These are phyloP conservation scores for Tipula unca DNA, from an alignment of 2,888 invertebrate genomes.

Conservation along the genomic window DNA sequence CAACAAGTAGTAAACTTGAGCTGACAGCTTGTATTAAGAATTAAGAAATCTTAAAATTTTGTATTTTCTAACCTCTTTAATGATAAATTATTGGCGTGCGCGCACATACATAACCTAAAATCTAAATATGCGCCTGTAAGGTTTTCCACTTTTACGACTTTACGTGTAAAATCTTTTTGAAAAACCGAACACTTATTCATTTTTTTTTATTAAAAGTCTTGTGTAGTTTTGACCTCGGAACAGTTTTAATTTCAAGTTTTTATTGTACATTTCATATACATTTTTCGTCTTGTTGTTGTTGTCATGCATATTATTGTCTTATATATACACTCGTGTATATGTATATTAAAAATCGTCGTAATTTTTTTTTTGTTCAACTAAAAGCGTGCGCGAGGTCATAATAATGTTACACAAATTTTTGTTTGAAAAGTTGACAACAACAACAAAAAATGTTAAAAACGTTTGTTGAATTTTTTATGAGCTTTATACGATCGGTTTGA, in stretches of 20 bases:
- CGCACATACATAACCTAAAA: neutral
- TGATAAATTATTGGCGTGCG: no score
- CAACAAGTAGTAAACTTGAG: no score
- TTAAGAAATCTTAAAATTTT: no score
- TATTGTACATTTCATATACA: neutral
- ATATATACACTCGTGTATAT: neutral
- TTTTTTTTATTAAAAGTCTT: neutral
- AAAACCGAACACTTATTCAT: neutral
- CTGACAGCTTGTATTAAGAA: no score
- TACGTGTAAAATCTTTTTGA: neutral
- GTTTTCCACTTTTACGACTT: neutral
- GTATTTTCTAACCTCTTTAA: no score
- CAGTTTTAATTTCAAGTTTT: neutral
- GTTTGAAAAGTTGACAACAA: neutral
- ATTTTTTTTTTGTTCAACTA: neutral
- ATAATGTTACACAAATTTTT: neutral
- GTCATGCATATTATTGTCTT: neutral
- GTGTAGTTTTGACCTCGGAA: neutral
- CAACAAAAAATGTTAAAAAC: neutral
- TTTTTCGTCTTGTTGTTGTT: neutral
- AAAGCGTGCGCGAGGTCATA: conserved; percentile 8
- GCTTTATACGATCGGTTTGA: neutral
- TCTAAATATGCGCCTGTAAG: neutral
- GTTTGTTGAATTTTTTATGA: conserved; percentile 8
- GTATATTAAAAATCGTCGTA: neutral